Conservation (phyloP, 2,888 invertebrate genomes). For the Tachystola acroxantha region DNA sequence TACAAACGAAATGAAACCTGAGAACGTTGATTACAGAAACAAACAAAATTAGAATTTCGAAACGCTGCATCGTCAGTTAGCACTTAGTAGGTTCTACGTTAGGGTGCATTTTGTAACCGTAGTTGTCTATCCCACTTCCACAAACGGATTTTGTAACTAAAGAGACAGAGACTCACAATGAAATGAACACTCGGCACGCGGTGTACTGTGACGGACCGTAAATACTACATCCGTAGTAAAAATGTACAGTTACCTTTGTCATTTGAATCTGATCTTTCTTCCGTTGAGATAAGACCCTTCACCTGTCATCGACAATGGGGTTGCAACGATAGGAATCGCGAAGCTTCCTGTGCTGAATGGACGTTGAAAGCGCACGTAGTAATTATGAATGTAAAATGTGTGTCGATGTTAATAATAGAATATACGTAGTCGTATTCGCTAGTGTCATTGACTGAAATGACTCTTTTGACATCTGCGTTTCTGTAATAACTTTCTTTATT, state of each 20-base stretch:
- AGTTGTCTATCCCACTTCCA: no score
- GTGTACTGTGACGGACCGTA: slow-evolving; percentile 54
- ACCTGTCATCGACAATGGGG: slow-evolving; percentile 29
- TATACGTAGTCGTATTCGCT: no score
- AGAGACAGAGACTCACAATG: no score
- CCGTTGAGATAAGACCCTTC: slow-evolving; percentile 19
- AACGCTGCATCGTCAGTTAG: slow-evolving; percentile 33
- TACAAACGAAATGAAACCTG: slow-evolving; percentile 17
- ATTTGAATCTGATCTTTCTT: slow-evolving; percentile 31
- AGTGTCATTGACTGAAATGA: no score
- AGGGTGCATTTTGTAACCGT: no score
- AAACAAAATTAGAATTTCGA: slow-evolving; percentile 40
- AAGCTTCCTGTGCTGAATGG: slow-evolving; percentile 55
- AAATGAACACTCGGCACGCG: slow-evolving; percentile 24
- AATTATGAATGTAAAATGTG: neutral
- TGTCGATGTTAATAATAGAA: neutral
- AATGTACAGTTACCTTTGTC: slow-evolving; percentile 43
- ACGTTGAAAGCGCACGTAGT: slow-evolving; percentile 29
- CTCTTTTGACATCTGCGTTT: no score
- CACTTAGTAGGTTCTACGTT: slow-evolving; percentile 30
- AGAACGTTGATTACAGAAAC: slow-evolving; percentile 48
- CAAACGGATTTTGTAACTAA: no score
- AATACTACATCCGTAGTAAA: slow-evolving; percentile 49
- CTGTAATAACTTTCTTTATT: no score
- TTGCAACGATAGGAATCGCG: slow-evolving; percentile 57